Evolutionary conservation across 23 tunicate genomes (phyloP).

Genomic region (Phallusia fumigata): DNA sequence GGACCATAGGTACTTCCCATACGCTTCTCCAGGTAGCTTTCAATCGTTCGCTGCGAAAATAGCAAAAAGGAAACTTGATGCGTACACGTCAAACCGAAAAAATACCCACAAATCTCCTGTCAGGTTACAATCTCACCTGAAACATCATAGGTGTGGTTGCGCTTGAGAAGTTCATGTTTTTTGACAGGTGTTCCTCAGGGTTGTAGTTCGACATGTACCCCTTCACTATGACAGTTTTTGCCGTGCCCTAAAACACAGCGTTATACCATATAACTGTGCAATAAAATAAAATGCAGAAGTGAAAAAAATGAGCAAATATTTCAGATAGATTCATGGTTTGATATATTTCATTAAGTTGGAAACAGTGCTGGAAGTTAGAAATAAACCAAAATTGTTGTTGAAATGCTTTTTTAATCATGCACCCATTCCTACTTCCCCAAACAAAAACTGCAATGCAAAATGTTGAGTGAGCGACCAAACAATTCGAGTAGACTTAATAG

Average conservation of each 20-base stretch:
- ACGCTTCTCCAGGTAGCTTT: constrained; percentile 89
- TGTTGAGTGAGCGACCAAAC: no score
- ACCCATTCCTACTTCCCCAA: no score
- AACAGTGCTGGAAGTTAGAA: no score
- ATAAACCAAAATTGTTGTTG: no score
- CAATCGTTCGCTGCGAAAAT: constrained; percentile 69
- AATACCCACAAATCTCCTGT: not conserved
- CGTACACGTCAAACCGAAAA: not conserved
- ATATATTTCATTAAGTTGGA: no score
- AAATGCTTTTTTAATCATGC: no score
- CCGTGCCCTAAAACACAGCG: constrained; percentile 60
- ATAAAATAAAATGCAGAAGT: no score
- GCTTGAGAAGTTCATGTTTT: constrained; percentile 90
- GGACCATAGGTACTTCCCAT: constrained; percentile 98
- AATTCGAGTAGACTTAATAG: no score
- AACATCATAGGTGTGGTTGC: constrained; percentile 98
- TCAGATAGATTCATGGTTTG: no score
- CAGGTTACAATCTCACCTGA: constrained; percentile 42
- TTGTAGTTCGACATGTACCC: constrained; percentile 76
- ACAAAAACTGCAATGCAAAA: no score
- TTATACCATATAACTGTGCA: no score
- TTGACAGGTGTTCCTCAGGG: constrained; percentile 88
- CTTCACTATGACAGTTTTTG: constrained; percentile 92
- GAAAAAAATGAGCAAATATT: no score
- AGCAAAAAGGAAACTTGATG: not conserved